phyloP scores from a whole-genome alignment of 1,140 invertebrate genomes.

The Drosophila eugracilis region DNA sequence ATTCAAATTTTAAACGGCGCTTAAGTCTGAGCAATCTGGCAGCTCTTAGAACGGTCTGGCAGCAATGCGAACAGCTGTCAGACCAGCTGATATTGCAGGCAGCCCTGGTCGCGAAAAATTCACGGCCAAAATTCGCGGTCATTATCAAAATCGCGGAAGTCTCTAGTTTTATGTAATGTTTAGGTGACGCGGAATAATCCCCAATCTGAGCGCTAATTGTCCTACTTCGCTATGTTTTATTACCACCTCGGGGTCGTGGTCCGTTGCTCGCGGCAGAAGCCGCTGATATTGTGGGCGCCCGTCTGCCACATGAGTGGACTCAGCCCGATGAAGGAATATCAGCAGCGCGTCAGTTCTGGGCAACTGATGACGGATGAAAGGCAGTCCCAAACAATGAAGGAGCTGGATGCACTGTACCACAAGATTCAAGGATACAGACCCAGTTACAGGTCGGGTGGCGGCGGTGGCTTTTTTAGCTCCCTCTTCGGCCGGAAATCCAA shows the following conservation, averaged over 20 bases:
- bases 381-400: constrained; percentile 89
- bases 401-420: constrained; percentile 89
- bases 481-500: constrained; percentile 58
- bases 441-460: constrained; percentile 72
- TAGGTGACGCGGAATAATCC: constrained; percentile 49
- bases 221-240: constrained; percentile 34
- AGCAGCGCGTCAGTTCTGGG: constrained; percentile 87
- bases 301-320: constrained; percentile 36
- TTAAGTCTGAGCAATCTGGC: neutral
- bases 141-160: constrained; percentile 52
- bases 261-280: constrained; percentile 26
- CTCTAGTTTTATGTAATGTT: constrained; percentile 68
- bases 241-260: constrained; percentile 30
- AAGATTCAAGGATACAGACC: constrained; percentile 88
- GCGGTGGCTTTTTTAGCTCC: constrained; percentile 85
- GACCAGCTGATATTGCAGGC: neutral
- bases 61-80: constrained; percentile 14
- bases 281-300: constrained; percentile 38
- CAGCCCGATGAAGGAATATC: constrained; percentile 86
- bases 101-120: constrained; percentile 42
- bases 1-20: constrained; percentile 5
- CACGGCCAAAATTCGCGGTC: constrained; percentile 36
- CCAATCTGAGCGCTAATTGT: constrained; percentile 20
- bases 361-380: constrained; percentile 89
- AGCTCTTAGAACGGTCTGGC: neutral